These are phyloP conservation scores for Morbakka virulenta DNA, from an alignment of 30 jellyfish, hydroid and myxozoan species.

Conservation along the genomic window DNA sequence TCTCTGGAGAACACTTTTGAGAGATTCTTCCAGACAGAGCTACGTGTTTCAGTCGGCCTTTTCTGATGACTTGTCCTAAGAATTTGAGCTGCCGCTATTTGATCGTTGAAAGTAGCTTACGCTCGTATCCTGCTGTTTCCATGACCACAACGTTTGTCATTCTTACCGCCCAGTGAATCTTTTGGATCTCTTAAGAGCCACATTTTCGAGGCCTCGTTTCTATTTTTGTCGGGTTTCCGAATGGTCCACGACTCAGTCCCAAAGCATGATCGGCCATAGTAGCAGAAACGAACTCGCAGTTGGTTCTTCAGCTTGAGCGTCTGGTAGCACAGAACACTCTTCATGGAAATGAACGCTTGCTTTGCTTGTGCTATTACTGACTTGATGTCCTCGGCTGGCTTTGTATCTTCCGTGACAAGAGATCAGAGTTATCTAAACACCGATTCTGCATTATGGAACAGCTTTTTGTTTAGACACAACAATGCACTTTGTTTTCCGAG, in stretches of 20 bases:
- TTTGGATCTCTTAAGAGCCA: background rate
- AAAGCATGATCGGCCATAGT: background rate
- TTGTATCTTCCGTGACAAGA: too few species aligned
- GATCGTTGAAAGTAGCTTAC: too few species aligned
- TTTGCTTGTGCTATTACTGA: background rate
- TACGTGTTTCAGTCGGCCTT: background rate
- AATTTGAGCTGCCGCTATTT: too few species aligned
- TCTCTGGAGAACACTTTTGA: too few species aligned
- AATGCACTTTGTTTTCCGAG: too few species aligned
- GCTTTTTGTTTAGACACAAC: too few species aligned
- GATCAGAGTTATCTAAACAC: too few species aligned
- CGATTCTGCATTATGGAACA: too few species aligned
- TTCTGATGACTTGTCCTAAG: background rate
- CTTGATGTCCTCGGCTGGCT: too few species aligned
- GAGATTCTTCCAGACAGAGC: too few species aligned
- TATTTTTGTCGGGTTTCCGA: background rate
- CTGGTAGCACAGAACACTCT: background rate
- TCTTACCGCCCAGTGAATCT: background rate
- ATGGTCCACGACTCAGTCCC: background rate
- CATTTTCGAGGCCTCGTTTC: background rate
- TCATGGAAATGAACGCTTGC: background rate
- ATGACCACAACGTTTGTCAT: background rate
- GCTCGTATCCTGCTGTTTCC: background rate
- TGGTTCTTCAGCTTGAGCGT: background rate
- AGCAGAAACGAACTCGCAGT: background rate